Percentiles rank a stretch among this genome's conserved stretches.
These are phyloP conservation scores for Thalassaphorura encarpata DNA, from an alignment of 1,140 invertebrate genomes.

Conservation along the genomic window DNA sequence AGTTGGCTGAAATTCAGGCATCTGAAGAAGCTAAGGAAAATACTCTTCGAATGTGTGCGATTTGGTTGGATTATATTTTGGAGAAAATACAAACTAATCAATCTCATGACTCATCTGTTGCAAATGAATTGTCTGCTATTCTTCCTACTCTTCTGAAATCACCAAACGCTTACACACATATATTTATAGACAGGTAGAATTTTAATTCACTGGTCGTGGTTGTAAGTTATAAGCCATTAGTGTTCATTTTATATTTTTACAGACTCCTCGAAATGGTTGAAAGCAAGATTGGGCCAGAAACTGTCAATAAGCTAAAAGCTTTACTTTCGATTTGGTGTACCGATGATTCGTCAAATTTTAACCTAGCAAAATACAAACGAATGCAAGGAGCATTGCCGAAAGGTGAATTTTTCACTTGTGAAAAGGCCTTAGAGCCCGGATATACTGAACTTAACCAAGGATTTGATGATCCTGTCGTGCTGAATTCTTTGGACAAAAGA, in stretches of 20 bases:
- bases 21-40: background rate
- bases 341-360: background rate
- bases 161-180: background rate
- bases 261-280: background rate
- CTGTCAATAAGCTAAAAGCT: background rate
- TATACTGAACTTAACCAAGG: background rate
- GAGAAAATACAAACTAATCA: background rate
- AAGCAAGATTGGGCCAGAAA: background rate
- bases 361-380: background rate
- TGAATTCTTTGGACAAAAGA: background rate
- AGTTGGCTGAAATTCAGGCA: conserved; percentile 8
- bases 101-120: background rate
- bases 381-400: too few relatives aligned
- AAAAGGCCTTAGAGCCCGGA: too few relatives aligned
- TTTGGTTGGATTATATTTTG: conserved; percentile 19
- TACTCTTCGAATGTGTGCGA: background rate
- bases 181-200: conserved; percentile 16
- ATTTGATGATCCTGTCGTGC: too few relatives aligned
- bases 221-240: conserved; percentile 1
- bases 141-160: conserved; percentile 6
- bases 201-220: too few relatives aligned
- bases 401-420: too few relatives aligned
- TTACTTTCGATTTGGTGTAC: background rate
- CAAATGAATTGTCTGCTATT: background rate
- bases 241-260: conserved; percentile 2